Evolutionary conservation across 2,888 invertebrate species (phyloP).

Genomic region (Isotomurus palustris): DNA sequence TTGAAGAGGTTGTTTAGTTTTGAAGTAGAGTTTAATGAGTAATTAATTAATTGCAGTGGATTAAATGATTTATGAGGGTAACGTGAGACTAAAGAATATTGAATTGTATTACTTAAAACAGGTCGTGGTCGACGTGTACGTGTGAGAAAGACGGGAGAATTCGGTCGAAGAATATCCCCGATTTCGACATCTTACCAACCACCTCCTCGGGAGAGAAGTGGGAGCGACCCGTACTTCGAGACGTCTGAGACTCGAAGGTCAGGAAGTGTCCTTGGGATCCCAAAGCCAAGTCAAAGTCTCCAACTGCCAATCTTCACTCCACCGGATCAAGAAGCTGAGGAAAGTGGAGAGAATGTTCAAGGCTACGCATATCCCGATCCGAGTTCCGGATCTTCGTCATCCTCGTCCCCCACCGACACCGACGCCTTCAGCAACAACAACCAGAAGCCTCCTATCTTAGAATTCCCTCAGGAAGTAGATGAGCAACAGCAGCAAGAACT

Average conservation of each 20-base stretch:
- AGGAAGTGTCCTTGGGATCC: not conserved
- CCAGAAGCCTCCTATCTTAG: slow-evolving; percentile 10
- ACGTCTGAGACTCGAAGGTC: slow-evolving; percentile 7
- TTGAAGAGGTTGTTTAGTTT: too few species aligned
- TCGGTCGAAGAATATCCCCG: slow-evolving; percentile 19
- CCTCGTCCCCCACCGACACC: too few species aligned
- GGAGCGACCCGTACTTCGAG: slow-evolving; percentile 15
- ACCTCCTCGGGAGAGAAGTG: slow-evolving; percentile 18
- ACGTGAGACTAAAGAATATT: too few species aligned
- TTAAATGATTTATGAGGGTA: too few species aligned
- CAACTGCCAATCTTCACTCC: slow-evolving; percentile 16
- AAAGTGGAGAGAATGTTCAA: slow-evolving; percentile 18
- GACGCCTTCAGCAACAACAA: not conserved
- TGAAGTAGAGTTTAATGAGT: too few species aligned
- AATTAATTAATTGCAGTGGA: too few species aligned
- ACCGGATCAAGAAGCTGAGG: slow-evolving; percentile 28
- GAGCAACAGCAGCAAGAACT: not conserved
- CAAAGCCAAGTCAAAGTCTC: slow-evolving; percentile 17
- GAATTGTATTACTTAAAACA: too few species aligned
- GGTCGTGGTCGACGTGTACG: too few species aligned
- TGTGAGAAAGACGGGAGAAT: slow-evolving; percentile 30
- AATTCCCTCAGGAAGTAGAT: not conserved
- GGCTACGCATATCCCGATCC: slow-evolving; percentile 29
- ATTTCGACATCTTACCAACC: slow-evolving; percentile 6
- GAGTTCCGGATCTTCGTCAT: slow-evolving; percentile 17